Base-by-base conservation (phyloP, 2,113 vertebrate genomes). In the Bufo gargarizans region DNA sequence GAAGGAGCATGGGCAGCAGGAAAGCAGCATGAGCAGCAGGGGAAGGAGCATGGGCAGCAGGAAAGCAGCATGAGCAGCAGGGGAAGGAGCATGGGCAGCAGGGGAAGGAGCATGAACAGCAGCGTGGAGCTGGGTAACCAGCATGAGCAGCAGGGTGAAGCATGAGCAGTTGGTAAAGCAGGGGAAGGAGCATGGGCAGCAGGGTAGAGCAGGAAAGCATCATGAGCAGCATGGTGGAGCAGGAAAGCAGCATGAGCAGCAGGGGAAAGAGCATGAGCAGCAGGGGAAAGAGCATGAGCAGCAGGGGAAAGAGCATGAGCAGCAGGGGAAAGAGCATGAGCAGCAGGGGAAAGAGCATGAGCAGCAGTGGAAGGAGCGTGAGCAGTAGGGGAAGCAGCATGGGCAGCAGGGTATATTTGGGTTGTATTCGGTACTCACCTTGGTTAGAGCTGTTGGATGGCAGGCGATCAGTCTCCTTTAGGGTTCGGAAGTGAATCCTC, bases 391-490 rank as follows among this genome's bases (percentile, higher is more conserved):
- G 53, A 7, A 45, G 19, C 47, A 77, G 45, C 1, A 1, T 47
- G 74, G 53, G 53, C 53, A 53, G 53, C 53, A 53, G 4, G 47
- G 22, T 33, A 53, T 53, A 53, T 53, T 53, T 53, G 56, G 58
- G 17, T 3, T 17, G 59, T 10, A 58, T 55, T 20, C 12, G 76
- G 19, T 20, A n/a, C 94, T 93, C 93, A 99, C 98, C 98, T 96
- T 98, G 97, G 90, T 97, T 98, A 45, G 97, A 99, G 93, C 96
- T 99, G 94, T 99, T 99, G 89, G 97, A 97, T 4, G 96, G 96
- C 82, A 99, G 95, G 77, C 95, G 96, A 87, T 99, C 98, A 0
- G 97, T 95, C 92, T 98, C 98, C 91, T 98, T 98, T 80, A 99
- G 95, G 19, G 98, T 99, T 16, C 97, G 95, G 91, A 99, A 99